phyloP scores from a whole-genome alignment of 2,113 vertebrate genomes.

The Hucho hucho region DNA sequence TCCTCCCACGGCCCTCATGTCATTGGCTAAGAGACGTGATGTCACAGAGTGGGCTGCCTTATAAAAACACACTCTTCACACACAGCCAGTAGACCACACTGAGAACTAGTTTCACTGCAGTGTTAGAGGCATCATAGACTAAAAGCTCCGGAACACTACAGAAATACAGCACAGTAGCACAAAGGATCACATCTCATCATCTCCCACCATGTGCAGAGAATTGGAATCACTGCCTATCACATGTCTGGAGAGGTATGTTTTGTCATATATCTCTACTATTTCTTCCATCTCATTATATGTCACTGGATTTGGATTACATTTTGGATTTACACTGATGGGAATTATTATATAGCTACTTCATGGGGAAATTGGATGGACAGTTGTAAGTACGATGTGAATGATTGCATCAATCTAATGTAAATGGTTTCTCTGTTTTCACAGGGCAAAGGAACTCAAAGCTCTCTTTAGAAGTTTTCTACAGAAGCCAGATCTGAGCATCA shows the following conservation, averaged over 20 bases:
- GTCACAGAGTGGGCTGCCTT: conserved; percentile 53
- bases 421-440: conserved; percentile 49
- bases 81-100: conserved; percentile 38
- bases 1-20: conserved; percentile 27
- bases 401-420: neutral
- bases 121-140: conserved; percentile 3
- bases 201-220: conserved; percentile 81
- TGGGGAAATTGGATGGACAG: neutral
- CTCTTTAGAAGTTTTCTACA: conserved; percentile 87
- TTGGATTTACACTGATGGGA: neutral
- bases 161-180: neutral
- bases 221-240: conserved; percentile 77
- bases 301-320: neutral
- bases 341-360: neutral
- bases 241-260: conserved; percentile 87
- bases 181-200: conserved; percentile 28
- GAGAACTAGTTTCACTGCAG: conserved; percentile 23
- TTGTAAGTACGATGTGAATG: neutral
- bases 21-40: conserved; percentile 65
- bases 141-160: neutral
- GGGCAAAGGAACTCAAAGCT: conserved; percentile 90
- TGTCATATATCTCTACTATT: neutral
- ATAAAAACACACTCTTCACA: conserved; percentile 57
- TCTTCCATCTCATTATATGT: neutral
- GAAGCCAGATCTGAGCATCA: conserved; percentile 75